Evolutionary conservation across 1,140 invertebrate species (phyloP), one percentile per base, ranked within the genome.

Genomic region (Drosophila novamexicana): DNA sequence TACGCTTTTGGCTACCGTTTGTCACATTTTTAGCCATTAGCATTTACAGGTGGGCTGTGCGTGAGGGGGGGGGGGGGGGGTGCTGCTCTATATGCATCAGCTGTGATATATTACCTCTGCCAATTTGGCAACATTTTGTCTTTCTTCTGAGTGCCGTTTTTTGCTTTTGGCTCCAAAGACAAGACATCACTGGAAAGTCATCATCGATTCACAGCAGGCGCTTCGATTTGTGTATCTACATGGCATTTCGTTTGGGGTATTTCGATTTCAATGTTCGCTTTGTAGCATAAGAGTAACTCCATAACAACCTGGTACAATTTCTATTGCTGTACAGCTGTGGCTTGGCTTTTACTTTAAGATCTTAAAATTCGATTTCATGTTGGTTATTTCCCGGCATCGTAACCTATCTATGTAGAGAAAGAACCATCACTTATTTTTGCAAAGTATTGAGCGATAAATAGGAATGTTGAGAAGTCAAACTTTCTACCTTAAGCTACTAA

Each of bases 61-160:
- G 16, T 49, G 45, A 10, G 9, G 14, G 52, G 42, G 9, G 16
- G 3, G 14, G 7, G 14, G n/a, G 12, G 2, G 6, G 14, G 2
- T 14, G 40, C 9, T 44, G 36, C 1, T 40, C 1, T 7, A 8
- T 29, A 32, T 32, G 40, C 42, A 34, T 52, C 29, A 62, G 12
- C 37, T 58, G 57, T 71, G 73, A 75, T 75, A 57, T 71, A 75
- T 63, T 50, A 49, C 54, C 58, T 16, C 53, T 70, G 72, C 47
- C 72, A 71, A 69, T 65, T 76, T 63, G 72, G 42, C 65, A 59
- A 68, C 9, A 52, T 64, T 64, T 47, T 16, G 16, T 47, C 18
- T 65, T 29, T 54, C 22, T 42, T 39, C 53, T 56, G 32, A 34
- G 57, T 50, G 40, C 22, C 18, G 14, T 29, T 7, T 10, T 59